These are phyloP conservation scores for Struthidea cinerea DNA, from an alignment of 2,113 vertebrate genomes.

Conservation along the genomic window DNA sequence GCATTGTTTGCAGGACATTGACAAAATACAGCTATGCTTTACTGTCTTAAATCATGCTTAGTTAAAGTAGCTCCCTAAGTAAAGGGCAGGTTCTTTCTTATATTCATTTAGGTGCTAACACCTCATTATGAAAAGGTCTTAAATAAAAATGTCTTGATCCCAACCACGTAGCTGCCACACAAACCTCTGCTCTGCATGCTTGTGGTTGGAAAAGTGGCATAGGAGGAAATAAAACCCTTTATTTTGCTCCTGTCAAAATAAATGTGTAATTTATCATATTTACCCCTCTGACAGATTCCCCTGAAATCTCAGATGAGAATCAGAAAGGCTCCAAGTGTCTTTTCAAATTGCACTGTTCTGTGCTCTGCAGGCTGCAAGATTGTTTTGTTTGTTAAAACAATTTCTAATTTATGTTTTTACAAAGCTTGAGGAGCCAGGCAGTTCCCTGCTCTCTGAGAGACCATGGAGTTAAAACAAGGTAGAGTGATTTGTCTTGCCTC, in stretches of 20 bases:
- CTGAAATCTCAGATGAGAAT: slow-evolving; percentile 1
- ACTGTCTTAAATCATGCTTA: background rate
- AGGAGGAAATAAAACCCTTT: background rate
- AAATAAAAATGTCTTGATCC: background rate
- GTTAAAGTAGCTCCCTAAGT: background rate
- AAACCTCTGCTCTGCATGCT: background rate
- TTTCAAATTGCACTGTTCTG: background rate
- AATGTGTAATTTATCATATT: slow-evolving; percentile 13
- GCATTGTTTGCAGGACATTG: background rate
- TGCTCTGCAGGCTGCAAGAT: background rate
- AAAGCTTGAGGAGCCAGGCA: background rate
- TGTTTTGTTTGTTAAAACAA: slow-evolving; percentile 32
- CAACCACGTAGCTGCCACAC: background rate
- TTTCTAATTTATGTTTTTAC: slow-evolving; percentile 24
- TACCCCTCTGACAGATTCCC: background rate
- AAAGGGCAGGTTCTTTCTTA: background rate
- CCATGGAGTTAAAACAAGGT: slow-evolving; percentile 19
- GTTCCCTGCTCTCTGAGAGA: background rate
- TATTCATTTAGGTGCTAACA: background rate
- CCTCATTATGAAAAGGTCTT: background rate
- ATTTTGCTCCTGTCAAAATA: background rate
- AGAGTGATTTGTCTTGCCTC: slow-evolving; percentile 41
- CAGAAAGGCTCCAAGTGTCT: background rate
- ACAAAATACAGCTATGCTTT: background rate
- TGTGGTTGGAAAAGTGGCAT: background rate